These are phyloP conservation scores for Trachelipus rathkii DNA, from an alignment of 1,140 invertebrate species.

Conservation along the genomic window DNA sequence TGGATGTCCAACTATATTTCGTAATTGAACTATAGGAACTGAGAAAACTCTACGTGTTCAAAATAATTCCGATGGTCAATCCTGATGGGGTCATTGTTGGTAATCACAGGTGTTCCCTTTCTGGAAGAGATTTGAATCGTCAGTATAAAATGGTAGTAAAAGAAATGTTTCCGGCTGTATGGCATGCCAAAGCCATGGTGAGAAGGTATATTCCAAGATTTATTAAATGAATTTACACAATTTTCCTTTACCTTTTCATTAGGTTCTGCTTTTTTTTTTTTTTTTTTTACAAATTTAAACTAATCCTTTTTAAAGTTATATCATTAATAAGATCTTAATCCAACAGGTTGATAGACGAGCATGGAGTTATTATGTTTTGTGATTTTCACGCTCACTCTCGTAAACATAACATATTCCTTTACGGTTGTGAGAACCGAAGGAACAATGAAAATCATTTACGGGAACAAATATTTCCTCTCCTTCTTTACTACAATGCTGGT, in stretches of 20 bases:
- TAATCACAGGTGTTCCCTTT: conserved; percentile 81
- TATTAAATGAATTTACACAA: too few species aligned
- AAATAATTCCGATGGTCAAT: conserved; percentile 92
- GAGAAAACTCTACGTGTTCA: conserved; percentile 91
- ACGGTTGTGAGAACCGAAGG: conserved; percentile 86
- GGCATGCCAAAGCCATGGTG: conserved; percentile 77
- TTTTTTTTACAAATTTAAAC: background rate
- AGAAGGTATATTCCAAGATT: conserved; percentile 57
- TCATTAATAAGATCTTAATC: conserved; percentile 22
- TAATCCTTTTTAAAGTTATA: background rate
- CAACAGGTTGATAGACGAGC: conserved; percentile 77
- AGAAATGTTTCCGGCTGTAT: conserved; percentile 87
- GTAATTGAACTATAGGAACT: conserved; percentile 57
- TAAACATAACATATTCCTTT: conserved; percentile 91
- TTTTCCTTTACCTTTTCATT: background rate
- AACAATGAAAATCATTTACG: conserved; percentile 60
- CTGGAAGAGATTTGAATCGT: conserved; percentile 80
- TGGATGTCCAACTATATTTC: background rate
- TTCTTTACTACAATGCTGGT: conserved; percentile 45
- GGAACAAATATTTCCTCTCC: conserved; percentile 46
- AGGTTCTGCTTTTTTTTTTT: conserved; percentile 4
- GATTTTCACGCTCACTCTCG: conserved; percentile 73
- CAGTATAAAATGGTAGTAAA: conserved; percentile 75
- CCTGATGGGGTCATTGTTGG: conserved; percentile 94
- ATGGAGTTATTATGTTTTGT: conserved; percentile 86